A percentile compares a stretch with the other conserved stretches of the same genome.
phyloP scores from a whole-genome alignment of 2,113 vertebrate genomes.

The Hiodon tergisus region DNA sequence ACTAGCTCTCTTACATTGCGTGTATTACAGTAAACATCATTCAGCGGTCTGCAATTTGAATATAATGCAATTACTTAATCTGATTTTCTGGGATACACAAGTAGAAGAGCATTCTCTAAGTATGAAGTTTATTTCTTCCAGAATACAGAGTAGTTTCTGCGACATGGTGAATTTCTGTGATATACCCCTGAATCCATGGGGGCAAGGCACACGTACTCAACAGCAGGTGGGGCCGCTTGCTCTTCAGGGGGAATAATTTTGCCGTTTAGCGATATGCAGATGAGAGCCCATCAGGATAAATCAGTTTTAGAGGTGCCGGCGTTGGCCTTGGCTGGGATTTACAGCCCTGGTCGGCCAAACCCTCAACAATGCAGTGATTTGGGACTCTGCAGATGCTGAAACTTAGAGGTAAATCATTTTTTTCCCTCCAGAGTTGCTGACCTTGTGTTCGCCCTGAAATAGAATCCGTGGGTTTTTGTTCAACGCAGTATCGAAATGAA shows the following conservation, averaged over 20 bases:
- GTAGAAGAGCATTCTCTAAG: no score
- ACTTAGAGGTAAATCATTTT: neutral
- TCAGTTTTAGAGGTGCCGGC: conserved; percentile 83
- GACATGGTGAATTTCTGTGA: no score
- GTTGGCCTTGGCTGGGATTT: conserved; percentile 47
- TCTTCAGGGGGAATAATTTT: conserved; percentile 81
- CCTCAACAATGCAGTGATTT: conserved; percentile 29
- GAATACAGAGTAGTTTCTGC: no score
- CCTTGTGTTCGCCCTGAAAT: neutral
- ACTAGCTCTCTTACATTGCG: no score
- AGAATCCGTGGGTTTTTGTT: neutral
- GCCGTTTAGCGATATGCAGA: conserved; percentile 86
- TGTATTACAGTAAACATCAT: no score
- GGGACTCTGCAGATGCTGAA: neutral
- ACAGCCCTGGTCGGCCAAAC: conserved; percentile 38
- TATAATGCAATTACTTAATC: no score
- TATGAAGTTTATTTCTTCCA: no score
- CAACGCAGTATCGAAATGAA: neutral
- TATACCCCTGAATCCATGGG: conserved; percentile 50
- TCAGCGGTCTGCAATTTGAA: no score
- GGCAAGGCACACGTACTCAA: conserved; percentile 69
- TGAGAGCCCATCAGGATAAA: conserved; percentile 86
- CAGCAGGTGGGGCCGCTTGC: conserved; percentile 67
- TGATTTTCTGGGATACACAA: no score
- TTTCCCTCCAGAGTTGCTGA: neutral